These are phyloP conservation scores for Panorpa germanica DNA, from an alignment of 2,888 invertebrate species.

Conservation along the genomic window DNA sequence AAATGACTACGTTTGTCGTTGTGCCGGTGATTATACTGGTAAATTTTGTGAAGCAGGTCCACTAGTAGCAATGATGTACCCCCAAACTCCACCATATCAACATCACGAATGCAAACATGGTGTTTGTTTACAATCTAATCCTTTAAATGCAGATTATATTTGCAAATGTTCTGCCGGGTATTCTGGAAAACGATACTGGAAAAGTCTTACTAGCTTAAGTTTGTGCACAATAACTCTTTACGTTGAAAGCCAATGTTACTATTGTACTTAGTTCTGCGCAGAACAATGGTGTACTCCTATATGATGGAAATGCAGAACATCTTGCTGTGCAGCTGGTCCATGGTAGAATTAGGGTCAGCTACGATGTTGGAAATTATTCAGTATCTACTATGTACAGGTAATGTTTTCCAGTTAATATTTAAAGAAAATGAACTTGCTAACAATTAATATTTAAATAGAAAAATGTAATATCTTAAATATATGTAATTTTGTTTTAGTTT, in stretches of 20 bases:
- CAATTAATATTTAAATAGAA: slow-evolving; percentile 2
- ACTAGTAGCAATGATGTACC: slow-evolving; percentile 71
- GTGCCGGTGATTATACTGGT: slow-evolving; percentile 74
- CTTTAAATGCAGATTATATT: slow-evolving; percentile 63
- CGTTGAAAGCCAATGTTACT: slow-evolving; percentile 89
- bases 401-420: slow-evolving; percentile 25
- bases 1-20: slow-evolving; percentile 83
- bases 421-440: no score
- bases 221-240: slow-evolving; percentile 82
- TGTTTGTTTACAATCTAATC: slow-evolving; percentile 79
- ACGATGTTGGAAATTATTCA: slow-evolving; percentile 94
- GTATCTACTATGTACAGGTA: slow-evolving; percentile 89
- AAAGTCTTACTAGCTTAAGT: slow-evolving; percentile 83
- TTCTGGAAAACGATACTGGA: slow-evolving; percentile 91
- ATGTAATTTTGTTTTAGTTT: slow-evolving; percentile 34
- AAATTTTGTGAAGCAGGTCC: slow-evolving; percentile 91
- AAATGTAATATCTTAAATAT: slow-evolving; percentile 1
- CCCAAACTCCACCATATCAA: slow-evolving; percentile 85
- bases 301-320: slow-evolving; percentile 81
- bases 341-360: slow-evolving; percentile 83
- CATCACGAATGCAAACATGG: slow-evolving; percentile 97
- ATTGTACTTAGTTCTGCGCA: slow-evolving; percentile 80
- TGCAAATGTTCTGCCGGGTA: slow-evolving; percentile 95
- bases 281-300: slow-evolving; percentile 82
- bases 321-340: slow-evolving; percentile 92